These are phyloP conservation scores for Callyntrura sp. DNA, from an alignment of 2,888 invertebrate species.

Conservation along the genomic window DNA sequence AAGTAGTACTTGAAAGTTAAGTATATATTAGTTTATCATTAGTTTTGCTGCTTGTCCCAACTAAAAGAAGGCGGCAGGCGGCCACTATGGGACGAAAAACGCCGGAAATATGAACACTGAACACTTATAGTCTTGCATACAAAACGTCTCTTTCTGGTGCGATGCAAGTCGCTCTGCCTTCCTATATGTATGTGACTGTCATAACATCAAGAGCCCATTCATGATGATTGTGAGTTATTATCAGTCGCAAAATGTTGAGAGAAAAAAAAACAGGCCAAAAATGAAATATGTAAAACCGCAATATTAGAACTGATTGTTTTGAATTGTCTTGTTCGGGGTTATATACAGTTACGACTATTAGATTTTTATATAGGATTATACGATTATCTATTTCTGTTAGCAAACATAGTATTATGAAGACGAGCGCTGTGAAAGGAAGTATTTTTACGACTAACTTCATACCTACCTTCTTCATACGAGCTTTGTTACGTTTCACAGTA, in stretches of 20 bases:
- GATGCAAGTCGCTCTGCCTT: too few relatives aligned
- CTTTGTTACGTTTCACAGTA: background rate
- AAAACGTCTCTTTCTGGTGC: too few relatives aligned
- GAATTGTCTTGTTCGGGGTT: constrained; percentile 23
- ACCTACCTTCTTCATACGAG: too few relatives aligned
- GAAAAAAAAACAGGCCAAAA: constrained; percentile 43
- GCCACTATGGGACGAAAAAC: constrained; percentile 1
- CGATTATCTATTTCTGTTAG: constrained; percentile 15
- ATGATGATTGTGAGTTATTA: constrained; percentile 44
- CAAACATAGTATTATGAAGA: background rate
- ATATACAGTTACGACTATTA: constrained; percentile 33
- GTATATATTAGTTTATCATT: background rate
- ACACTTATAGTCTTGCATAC: background rate
- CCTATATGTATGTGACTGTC: background rate
- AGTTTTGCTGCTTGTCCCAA: constrained; percentile 8
- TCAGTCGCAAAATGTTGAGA: background rate
- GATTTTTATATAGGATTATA: background rate
- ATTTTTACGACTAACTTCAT: background rate
- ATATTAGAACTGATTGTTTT: constrained; percentile 19
- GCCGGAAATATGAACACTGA: constrained; percentile 10
- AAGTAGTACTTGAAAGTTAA: constrained; percentile 1
- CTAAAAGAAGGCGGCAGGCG: constrained; percentile 16
- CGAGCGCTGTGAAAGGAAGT: background rate
- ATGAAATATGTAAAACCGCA: constrained; percentile 61
- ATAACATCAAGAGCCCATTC: constrained; percentile 29